Percentiles rank a stretch among this genome's conserved stretches.
Conservation (phyloP, 2,797 vertebrate genomes). For the Chelonia mydas region DNA sequence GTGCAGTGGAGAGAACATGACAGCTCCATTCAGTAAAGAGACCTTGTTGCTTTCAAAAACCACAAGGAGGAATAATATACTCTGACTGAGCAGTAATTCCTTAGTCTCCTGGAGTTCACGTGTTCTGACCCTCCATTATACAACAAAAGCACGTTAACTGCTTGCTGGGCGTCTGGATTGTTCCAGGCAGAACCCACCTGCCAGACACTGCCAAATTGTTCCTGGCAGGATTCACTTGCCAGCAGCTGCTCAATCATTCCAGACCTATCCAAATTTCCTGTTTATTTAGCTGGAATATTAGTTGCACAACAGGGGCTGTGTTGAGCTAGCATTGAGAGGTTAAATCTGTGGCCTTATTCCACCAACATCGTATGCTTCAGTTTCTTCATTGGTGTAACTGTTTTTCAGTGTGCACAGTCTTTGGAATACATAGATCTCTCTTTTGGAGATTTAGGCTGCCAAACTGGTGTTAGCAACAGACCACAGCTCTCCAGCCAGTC, state of each 20-base stretch:
- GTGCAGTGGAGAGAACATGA: background rate
- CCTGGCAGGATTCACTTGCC: constrained; percentile 7
- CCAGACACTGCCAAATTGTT: background rate
- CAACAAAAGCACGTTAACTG: background rate
- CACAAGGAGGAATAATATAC: background rate
- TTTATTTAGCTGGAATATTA: constrained; percentile 31
- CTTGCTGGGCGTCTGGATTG: background rate
- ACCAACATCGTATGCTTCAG: constrained; percentile 49
- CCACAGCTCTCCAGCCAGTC: background rate
- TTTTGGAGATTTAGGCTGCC: background rate
- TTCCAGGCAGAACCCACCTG: background rate
- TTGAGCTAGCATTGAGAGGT: constrained; percentile 31
- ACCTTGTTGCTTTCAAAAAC: background rate
- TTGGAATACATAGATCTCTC: constrained; percentile 35
- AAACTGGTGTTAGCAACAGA: background rate
- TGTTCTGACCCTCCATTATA: background rate
- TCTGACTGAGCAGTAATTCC: background rate
- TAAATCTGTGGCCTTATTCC: constrained; percentile 9
- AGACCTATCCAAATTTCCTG: background rate
- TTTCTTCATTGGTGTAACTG: constrained; percentile 30
- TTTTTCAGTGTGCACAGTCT: background rate
- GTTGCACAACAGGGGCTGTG: background rate
- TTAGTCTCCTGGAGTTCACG: background rate
- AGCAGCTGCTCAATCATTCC: background rate
- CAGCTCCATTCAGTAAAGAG: background rate